phyloP scores from a whole-genome alignment of 2,888 invertebrate species.

The Harpalus rubripes region DNA sequence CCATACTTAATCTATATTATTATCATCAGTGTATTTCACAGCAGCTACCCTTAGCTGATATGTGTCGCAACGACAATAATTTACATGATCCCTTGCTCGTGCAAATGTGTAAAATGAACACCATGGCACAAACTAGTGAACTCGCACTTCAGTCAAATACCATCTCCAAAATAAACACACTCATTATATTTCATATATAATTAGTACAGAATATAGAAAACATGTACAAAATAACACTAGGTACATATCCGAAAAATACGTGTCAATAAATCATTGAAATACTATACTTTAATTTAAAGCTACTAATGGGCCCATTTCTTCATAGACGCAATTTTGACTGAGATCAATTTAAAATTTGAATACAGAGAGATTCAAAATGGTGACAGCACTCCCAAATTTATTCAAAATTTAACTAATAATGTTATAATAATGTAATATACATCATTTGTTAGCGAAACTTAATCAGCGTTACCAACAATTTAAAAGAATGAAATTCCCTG shows the following conservation, averaged over 20 bases:
- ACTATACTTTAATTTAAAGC: conserved; percentile 8
- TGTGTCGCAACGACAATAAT: conserved; percentile 63
- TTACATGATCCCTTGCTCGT: conserved; percentile 44
- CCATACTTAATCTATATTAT: conserved; percentile 64
- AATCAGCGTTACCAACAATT: too few species aligned
- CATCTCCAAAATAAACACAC: neutral
- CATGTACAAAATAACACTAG: conserved; percentile 28
- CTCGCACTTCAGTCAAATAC: conserved; percentile 1
- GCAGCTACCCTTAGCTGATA: conserved; percentile 66
- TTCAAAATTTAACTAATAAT: too few species aligned
- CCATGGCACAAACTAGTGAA: conserved; percentile 60
- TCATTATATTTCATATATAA: conserved; percentile 13
- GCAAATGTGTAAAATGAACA: conserved; percentile 59
- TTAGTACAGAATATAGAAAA: conserved; percentile 49
- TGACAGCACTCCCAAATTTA: too few species aligned
- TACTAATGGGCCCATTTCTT: conserved; percentile 35
- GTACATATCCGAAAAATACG: conserved; percentile 32
- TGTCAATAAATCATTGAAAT: conserved; percentile 45
- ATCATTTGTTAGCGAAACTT: too few species aligned
- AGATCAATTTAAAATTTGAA: conserved; percentile 23
- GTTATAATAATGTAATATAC: too few species aligned
- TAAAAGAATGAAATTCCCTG: too few species aligned
- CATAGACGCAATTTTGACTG: neutral
- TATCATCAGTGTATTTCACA: conserved; percentile 60
- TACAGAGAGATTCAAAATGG: too few species aligned